Evolutionary conservation across 2,888 invertebrate genomes (phyloP).

Genomic region (Epinotia brunnichana): DNA sequence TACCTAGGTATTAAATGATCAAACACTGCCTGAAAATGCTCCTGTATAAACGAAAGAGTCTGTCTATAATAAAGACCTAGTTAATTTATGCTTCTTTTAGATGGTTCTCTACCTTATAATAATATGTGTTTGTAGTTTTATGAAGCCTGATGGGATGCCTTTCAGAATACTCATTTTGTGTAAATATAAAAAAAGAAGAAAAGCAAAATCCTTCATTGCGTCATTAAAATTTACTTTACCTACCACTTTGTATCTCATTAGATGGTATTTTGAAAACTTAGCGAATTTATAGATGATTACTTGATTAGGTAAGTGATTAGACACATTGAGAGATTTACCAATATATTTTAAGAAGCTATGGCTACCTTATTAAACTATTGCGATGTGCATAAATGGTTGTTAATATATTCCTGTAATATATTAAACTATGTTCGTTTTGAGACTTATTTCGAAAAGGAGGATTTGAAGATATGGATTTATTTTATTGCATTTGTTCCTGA

Average conservation of each 20-base stretch:
- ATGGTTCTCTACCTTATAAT: conserved; percentile 46
- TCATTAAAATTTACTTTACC: conserved; percentile 74
- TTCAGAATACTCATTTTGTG: conserved; percentile 80
- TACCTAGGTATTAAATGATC: conserved; percentile 52
- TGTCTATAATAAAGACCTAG: conserved; percentile 45
- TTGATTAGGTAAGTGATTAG: conserved; percentile 71
- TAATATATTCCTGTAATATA: conserved; percentile 81
- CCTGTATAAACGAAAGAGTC: conserved; percentile 48
- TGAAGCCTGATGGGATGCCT: conserved; percentile 57
- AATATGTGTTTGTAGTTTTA: conserved; percentile 55
- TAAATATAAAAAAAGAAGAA: conserved; percentile 69
- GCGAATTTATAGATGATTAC: conserved; percentile 82
- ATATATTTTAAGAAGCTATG: conserved; percentile 78
- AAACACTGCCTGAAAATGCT: conserved; percentile 67
- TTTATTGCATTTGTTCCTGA: conserved; percentile 85
- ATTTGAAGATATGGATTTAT: conserved; percentile 78
- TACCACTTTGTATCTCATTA: conserved; percentile 82
- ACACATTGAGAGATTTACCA: conserved; percentile 82
- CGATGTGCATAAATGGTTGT: conserved; percentile 75
- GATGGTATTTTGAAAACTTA: conserved; percentile 81
- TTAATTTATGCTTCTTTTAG: conserved; percentile 40
- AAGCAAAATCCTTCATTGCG: conserved; percentile 65
- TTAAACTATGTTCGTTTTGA: conserved; percentile 74
- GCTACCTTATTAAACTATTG: conserved; percentile 78
- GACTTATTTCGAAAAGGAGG: conserved; percentile 70